phyloP scores from a whole-genome alignment of 2,888 invertebrate genomes.

The Ctenicera cuprea region DNA sequence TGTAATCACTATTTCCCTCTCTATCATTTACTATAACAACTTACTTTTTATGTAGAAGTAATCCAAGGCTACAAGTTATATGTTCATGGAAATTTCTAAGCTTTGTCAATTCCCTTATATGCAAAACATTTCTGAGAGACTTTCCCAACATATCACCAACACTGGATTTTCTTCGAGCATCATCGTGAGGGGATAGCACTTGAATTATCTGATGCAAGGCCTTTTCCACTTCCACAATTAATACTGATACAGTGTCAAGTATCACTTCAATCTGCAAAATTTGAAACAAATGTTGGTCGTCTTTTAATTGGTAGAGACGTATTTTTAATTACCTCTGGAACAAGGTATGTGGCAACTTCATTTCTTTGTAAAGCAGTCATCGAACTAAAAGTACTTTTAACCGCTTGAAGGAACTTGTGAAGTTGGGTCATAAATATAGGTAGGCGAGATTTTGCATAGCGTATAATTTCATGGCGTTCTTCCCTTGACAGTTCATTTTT shows the following conservation, averaged over 20 bases:
- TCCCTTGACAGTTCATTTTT: conserved; percentile 78
- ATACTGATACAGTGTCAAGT: conserved; percentile 76
- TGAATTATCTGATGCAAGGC: conserved; percentile 78
- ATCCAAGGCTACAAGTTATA: conserved; percentile 74
- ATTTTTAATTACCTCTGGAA: conserved; percentile 34
- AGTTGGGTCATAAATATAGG: conserved; percentile 80
- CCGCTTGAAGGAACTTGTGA: conserved; percentile 77
- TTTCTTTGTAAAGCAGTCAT: conserved; percentile 76
- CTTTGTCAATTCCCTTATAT: conserved; percentile 75
- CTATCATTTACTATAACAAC: no score
- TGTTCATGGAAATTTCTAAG: conserved; percentile 76
- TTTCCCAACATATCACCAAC: conserved; percentile 65
- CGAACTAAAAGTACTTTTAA: conserved; percentile 77
- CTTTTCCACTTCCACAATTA: conserved; percentile 77
- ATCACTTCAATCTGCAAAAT: conserved; percentile 77
- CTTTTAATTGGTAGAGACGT: background rate
- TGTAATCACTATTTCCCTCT: no score
- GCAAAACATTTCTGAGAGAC: conserved; percentile 70
- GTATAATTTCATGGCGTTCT: conserved; percentile 81
- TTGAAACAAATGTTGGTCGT: conserved; percentile 27
- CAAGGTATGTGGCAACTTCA: conserved; percentile 77
- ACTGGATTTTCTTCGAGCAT: conserved; percentile 59
- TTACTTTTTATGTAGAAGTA: conserved; percentile 77
- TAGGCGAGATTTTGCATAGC: conserved; percentile 79
- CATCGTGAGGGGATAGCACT: conserved; percentile 65